These are phyloP conservation scores for Acanthoscelides obtectus DNA, from an alignment of 2,888 invertebrate genomes.

Conservation along the genomic window DNA sequence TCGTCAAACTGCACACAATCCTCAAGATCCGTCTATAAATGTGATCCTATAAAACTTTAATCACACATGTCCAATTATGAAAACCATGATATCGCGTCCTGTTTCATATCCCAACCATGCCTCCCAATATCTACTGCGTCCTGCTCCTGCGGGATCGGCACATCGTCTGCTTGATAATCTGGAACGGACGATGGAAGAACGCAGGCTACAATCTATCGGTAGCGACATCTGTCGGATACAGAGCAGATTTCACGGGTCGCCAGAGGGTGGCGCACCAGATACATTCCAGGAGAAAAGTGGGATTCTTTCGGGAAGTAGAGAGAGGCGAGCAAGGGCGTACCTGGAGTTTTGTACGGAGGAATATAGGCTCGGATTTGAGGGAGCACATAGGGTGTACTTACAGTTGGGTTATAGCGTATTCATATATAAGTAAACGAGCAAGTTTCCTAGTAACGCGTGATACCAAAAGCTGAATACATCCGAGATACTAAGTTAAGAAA, in stretches of 20 bases:
- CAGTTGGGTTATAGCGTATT: no score
- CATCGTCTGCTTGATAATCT: not conserved
- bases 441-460: no score
- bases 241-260: not conserved
- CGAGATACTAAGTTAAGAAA: no score
- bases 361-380: no score
- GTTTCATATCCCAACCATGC: not conserved
- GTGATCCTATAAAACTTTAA: no score
- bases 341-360: not conserved
- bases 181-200: not conserved
- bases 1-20: no score
- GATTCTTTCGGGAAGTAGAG: not conserved
- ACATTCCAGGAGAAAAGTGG: not conserved
- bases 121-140: not conserved
- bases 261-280: not conserved
- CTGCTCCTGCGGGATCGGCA: not conserved
- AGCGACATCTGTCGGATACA: not conserved
- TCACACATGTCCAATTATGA: no score
- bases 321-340: not conserved
- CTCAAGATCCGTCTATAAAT: no score
- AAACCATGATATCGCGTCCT: no score
- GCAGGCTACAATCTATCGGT: not conserved
- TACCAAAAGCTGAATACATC: no score
- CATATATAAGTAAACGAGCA: no score
- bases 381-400: not conserved